Evolutionary conservation across 2,797 vertebrate species (phyloP), one percentile per base, ranked within the genome.

Genomic region (Sebastes oblongus): DNA sequence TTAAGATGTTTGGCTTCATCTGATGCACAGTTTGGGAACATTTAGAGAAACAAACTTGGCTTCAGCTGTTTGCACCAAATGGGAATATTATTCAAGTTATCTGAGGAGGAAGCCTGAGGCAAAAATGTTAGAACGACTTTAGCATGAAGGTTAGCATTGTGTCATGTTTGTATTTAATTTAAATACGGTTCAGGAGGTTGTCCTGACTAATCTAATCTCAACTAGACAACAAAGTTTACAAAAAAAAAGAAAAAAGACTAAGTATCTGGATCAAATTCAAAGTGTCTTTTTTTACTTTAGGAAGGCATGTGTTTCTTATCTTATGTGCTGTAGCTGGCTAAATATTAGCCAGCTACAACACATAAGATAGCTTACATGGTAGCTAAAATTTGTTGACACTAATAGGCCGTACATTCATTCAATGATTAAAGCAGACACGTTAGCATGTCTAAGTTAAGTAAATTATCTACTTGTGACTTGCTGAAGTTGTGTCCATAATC

Each of bases 51-150:
- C 25, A 59, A 75, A 69, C 11, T 7, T 61, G 13, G 20, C 46
- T 52, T 52, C 20, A 52, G 18, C 18, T n/a, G 16, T 46, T 46
- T 46, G 16, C 42, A 46, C 46, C 22, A 64, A 64, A 70, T 55
- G 66, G 27, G 85, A 60, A 66, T 66, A 55, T 62, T 46, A 66
- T 66, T 50, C 29, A 72, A 12, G 75, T 56, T 58, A 50, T 60
- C 12, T 67, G 4, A 11, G 42, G 42, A 46, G 42, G 42, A 46
- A 46, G 16, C 42, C 42, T 46, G 66, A 71, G 34, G 34, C 30
- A 62, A 74, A 70, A 56, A 46, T 54, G 8, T 60, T 27, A 61
- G 42, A 85, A 52, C 56, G 16, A 13, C 61, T 58, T 58, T 16
- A 42, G 13, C 13, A 24, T 5, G 32, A 30, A 42, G 27, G 11